These are phyloP conservation scores for Caranx melampygus DNA, from an alignment of 2,113 vertebrate species.

Conservation along the genomic window DNA sequence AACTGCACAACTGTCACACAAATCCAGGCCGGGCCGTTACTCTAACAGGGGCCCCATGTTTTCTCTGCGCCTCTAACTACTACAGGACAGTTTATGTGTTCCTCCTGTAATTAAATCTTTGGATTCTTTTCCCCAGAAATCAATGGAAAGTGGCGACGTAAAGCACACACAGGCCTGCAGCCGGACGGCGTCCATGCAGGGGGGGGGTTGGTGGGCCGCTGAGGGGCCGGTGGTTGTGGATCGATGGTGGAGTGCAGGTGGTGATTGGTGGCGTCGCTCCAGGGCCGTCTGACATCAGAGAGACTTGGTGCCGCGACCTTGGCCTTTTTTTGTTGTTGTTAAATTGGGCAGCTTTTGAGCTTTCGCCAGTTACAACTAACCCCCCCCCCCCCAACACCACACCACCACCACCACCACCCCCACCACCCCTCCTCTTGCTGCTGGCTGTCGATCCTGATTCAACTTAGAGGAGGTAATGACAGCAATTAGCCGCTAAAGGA, in stretches of 20 bases:
- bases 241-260: neutral
- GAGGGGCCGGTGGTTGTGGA: neutral
- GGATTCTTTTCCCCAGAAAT: constrained; percentile 58
- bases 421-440: neutral
- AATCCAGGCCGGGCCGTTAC: constrained; percentile 36
- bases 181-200: constrained; percentile 21
- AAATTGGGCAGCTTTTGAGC: constrained; percentile 12
- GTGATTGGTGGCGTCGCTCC: constrained; percentile 21
- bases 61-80: constrained; percentile 44
- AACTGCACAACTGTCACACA: constrained; percentile 46
- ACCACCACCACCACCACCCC: too few species aligned
- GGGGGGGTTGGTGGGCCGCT: neutral
- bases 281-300: constrained; percentile 15
- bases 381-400: neutral
- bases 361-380: neutral
- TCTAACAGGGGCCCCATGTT: constrained; percentile 18
- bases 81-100: constrained; percentile 57
- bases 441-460: constrained; percentile 7
- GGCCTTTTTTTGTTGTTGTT: constrained; percentile 1
- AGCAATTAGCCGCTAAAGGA: constrained; percentile 24
- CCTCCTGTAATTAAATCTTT: constrained; percentile 74
- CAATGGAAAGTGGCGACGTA: constrained; percentile 62
- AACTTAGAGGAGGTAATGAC: constrained; percentile 1
- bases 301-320: neutral
- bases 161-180: constrained; percentile 65